Conservation (phyloP, 2,888 invertebrate genomes). For the Tanytarsus gracilentus region DNA sequence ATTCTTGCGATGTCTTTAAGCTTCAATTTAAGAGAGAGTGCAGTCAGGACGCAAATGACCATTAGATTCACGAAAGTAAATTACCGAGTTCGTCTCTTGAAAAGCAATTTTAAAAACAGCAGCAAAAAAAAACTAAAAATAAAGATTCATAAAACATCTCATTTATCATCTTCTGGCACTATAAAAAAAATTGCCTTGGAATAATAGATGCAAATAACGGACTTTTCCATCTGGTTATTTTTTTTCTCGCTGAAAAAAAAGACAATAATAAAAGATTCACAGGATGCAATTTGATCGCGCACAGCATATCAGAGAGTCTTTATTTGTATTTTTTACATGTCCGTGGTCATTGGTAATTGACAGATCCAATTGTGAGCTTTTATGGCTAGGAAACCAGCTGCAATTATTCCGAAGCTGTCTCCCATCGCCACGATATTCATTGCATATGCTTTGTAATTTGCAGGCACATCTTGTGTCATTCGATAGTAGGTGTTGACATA, state of each 20-base stretch:
- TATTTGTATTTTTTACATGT: not conserved
- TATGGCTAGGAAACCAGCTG: conserved; percentile 64
- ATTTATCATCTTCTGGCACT: conserved; percentile 27
- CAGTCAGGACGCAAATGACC: too few species aligned
- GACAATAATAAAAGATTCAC: conserved; percentile 2
- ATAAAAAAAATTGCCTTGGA: not conserved
- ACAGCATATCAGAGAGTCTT: not conserved
- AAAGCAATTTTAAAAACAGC: not conserved
- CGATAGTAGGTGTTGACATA: conserved; percentile 75
- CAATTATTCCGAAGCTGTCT: conserved; percentile 66
- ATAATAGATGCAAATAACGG: conserved; percentile 26
- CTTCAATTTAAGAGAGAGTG: too few species aligned
- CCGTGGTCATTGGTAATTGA: conserved; percentile 40
- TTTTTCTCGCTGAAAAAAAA: not conserved
- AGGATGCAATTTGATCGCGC: conserved; percentile 20
- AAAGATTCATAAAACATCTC: conserved; percentile 24
- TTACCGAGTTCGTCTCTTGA: conserved; percentile 5
- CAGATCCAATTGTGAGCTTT: conserved; percentile 69
- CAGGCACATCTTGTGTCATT: conserved; percentile 55
- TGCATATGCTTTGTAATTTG: conserved; percentile 50
- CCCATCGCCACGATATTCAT: conserved; percentile 66
- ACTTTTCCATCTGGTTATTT: conserved; percentile 16
- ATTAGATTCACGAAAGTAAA: not conserved
- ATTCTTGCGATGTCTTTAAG: too few species aligned
- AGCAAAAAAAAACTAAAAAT: not conserved